Evolutionary conservation across 2,888 invertebrate species (phyloP).

Genomic region (Drosophila bunnanda): DNA sequence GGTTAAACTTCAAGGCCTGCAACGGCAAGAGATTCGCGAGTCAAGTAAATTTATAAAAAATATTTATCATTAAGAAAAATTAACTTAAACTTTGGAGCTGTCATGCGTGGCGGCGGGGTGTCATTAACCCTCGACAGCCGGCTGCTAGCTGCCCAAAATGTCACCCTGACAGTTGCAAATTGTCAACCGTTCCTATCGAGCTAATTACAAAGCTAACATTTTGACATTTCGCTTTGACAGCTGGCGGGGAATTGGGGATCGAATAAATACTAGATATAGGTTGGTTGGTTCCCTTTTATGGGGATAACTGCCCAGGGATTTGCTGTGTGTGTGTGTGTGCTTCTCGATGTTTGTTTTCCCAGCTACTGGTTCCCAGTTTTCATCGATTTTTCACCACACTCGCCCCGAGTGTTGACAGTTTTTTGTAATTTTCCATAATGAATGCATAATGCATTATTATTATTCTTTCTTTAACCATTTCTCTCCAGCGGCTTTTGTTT

Average conservation of each 20-base stretch:
- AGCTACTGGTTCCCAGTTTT: conserved; percentile 39
- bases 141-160: conserved; percentile 57
- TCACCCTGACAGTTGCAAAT: conserved; percentile 79
- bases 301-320: conserved; percentile 28
- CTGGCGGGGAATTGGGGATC: conserved; percentile 21
- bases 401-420: conserved; percentile 67
- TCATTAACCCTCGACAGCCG: conserved; percentile 63
- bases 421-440: conserved; percentile 74
- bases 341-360: conserved; percentile 32
- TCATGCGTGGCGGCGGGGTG: conserved; percentile 52
- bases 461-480: conserved; percentile 11
- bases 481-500: conserved; percentile 35
- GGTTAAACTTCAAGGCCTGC: conserved; percentile 63
- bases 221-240: conserved; percentile 69
- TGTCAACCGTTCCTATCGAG: conserved; percentile 64
- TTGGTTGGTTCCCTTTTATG: conserved; percentile 26
- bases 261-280: conserved; percentile 23
- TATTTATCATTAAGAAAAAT: conserved; percentile 53
- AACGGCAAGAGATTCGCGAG: conserved; percentile 15
- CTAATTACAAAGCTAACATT: conserved; percentile 76
- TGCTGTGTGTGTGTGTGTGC: conserved; percentile 13
- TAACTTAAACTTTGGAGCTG: conserved; percentile 53
- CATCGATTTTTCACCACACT: background rate
- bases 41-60: conserved; percentile 30
- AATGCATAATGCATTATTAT: conserved; percentile 68